Base-by-base conservation (phyloP, 2,797 vertebrate genomes). In the Huso huso region DNA sequence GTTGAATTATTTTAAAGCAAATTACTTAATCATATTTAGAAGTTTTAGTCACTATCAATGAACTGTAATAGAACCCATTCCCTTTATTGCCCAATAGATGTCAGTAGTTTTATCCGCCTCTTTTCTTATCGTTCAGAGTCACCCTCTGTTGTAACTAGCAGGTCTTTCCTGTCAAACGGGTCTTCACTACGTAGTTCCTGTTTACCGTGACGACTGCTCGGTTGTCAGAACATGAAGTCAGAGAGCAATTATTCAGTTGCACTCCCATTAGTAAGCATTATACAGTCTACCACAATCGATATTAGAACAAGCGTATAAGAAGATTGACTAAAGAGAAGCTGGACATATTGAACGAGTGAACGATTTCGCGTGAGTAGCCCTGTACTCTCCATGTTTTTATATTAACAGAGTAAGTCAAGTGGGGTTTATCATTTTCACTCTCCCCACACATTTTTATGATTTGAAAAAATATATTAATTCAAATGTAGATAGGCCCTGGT, bases 211-310 rank as follows among this genome's bases (percentile, higher is more conserved):
- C 37, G 37, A 37, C 51, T 58, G 68, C 13, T 60, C 23, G 51
- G 61, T 37, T 62, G 66, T 53, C 61, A 18, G 51, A 62, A 18
- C 63, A 58, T 61, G 55, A 5, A 65, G 2, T 49, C 37, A 12
- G 7, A 15, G 55, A 64, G 69, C 68, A 1, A 37, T 75, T 73
- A 65, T 70, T 72, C 61, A 52, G 15, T n/a, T n/a, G 9, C 57
- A 62, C 10, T 60, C 66, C 60, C 8, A 53, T 63, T 13, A 48
- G 18, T 18, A 18, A 18, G 3, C 37, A 37, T 37, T 37, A 18
- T 5, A 37, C 37, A 37, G 37, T 37, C 3, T 4, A 60, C 52
- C 64, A 51, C 65, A 8, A 50, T 12, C 5, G 37, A 4, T 37
- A 37, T 37, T 37, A 37, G 37, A 37, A 37, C 37, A 37, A 15